phyloP scores from a whole-genome alignment of 2,113 vertebrate genomes.

The Halcyon malimbica region DNA sequence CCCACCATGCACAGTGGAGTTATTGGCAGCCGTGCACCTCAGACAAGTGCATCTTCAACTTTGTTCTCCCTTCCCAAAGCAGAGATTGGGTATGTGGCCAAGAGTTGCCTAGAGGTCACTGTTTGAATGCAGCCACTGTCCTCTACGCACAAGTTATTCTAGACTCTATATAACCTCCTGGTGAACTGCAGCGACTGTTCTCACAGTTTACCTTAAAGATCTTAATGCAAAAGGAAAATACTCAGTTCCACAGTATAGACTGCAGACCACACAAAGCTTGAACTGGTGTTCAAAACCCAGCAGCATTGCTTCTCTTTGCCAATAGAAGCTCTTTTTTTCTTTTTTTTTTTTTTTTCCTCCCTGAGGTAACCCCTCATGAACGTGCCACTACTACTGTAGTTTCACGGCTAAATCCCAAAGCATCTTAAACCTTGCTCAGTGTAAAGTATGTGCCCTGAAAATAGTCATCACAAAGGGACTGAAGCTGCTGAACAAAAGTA shows the following conservation, averaged over 20 bases:
- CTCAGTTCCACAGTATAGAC: neutral
- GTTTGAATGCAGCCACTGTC: neutral
- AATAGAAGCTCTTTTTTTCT: neutral
- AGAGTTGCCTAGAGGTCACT: neutral
- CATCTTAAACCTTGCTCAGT: neutral
- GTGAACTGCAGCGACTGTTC: neutral
- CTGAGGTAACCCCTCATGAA: neutral
- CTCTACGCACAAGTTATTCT: neutral
- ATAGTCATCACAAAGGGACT: neutral
- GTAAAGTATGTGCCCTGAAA: neutral
- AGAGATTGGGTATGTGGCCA: neutral
- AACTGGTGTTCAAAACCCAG: neutral
- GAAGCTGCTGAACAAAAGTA: neutral
- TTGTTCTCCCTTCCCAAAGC: neutral
- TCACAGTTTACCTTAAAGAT: neutral
- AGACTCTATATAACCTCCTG: neutral
- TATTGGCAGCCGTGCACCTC: neutral
- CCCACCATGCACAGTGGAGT: neutral
- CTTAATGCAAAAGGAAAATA: neutral
- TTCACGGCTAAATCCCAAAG: neutral
- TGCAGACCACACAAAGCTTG: neutral
- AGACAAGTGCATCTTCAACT: accelerated
- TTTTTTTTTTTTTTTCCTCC: neutral
- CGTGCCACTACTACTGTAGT: neutral
- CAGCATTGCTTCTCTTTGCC: neutral